A percentile compares a stretch with the other conserved stretches of the same genome.
Evolutionary conservation across 30 jellyfish, hydroid and myxozoan genomes (phyloP).

Genomic region (Thelohanellus kitauei): DNA sequence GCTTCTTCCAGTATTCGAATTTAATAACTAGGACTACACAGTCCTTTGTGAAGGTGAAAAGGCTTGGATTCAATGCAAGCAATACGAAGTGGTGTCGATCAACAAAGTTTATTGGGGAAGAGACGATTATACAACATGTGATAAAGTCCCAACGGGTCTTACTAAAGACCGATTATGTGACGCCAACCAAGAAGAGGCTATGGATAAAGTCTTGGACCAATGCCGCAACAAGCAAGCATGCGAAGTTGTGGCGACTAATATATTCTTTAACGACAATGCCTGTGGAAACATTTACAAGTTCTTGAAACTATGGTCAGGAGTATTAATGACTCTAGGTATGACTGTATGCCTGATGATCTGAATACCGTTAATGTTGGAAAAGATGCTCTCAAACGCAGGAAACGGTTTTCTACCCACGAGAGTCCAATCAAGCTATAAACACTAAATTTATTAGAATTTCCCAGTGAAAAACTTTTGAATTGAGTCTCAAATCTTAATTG

Average conservation of each 20-base stretch:
- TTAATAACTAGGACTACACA: conserved; percentile 45
- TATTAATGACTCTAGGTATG: conserved; percentile 73
- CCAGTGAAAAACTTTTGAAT: too few species aligned
- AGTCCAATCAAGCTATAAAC: too few species aligned
- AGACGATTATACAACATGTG: conserved; percentile 71
- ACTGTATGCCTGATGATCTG: conserved; percentile 81
- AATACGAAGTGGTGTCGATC: conserved; percentile 53
- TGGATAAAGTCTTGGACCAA: conserved; percentile 55
- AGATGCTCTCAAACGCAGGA: conserved; percentile 74
- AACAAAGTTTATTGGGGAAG: conserved; percentile 88
- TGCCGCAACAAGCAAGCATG: conserved; percentile 91
- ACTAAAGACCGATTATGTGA: conserved; percentile 61
- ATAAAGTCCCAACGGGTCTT: conserved; percentile 86
- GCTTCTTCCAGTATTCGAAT: conserved; percentile 56
- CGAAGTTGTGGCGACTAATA: conserved; percentile 95
- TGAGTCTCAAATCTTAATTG: too few species aligned
- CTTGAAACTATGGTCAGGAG: conserved; percentile 42
- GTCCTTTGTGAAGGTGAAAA: conserved; percentile 96
- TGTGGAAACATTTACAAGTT: conserved; percentile 83
- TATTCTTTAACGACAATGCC: conserved; percentile 89
- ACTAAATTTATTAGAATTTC: too few species aligned
- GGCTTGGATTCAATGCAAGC: conserved; percentile 94
- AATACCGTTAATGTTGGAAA: conserved; percentile 70
- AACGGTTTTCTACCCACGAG: too few species aligned
- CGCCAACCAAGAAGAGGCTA: conserved; percentile 42